Evolutionary conservation across 1,140 invertebrate species (phyloP), one percentile per base, ranked within the genome.

Genomic region (Thalassaphorura encarpata): DNA sequence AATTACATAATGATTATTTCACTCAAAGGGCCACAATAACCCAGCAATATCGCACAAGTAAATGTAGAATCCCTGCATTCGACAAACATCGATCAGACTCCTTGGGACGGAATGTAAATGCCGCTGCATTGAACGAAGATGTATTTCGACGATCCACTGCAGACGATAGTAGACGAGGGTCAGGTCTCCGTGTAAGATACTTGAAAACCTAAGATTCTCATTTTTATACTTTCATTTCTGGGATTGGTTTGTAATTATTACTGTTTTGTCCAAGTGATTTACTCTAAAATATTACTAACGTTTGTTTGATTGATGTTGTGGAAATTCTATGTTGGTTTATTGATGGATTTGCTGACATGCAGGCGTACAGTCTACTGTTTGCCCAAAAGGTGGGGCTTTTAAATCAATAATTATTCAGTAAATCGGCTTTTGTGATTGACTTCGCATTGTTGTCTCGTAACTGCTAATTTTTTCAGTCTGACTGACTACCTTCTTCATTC

Each of bases 311-410:
- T n/a, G n/a, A n/a, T n/a, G n/a, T n/a, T n/a, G n/a, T n/a, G n/a
- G n/a, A n/a, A n/a, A n/a, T n/a, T n/a, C n/a, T n/a, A n/a, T n/a
- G n/a, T n/a, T n/a, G n/a, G n/a, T n/a, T n/a, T n/a, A n/a, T n/a
- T n/a, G n/a, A n/a, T n/a, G n/a, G n/a, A n/a, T n/a, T n/a, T n/a
- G n/a, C n/a, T n/a, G n/a, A n/a, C n/a, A 42, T 41, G 42, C 60
- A 66, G 64, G 51, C 59, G 46, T 66, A 64, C 67, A 71, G 74
- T 70, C 69, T 73, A 62, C 69, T 74, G 61, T 71, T 74, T 69
- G 68, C 73, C 64, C 74, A 74, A 72, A 74, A 75, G 70, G 71
- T 76, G 72, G 69, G 69, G 55, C 41, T 43, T 48, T 29, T 26
- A 26, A 48, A 29, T 11, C 13, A 43, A 23, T 28, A 28, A 26